These are phyloP conservation scores for Halcyon senegalensis DNA, from an alignment of 2,113 vertebrate species.

Conservation along the genomic window DNA sequence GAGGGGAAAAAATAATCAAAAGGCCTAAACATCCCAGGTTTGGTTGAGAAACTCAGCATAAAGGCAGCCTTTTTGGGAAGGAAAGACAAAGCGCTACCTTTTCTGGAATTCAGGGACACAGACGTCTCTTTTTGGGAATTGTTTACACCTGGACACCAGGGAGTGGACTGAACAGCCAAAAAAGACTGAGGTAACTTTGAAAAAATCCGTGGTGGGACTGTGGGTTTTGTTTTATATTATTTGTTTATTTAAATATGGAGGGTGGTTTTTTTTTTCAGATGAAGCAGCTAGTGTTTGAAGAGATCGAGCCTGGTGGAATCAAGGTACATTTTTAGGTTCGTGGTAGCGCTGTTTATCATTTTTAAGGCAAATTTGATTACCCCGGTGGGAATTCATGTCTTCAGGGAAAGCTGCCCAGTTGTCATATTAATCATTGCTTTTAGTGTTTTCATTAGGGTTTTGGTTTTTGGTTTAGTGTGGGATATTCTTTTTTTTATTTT, in stretches of 20 bases:
- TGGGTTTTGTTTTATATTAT: slow-evolving; percentile 68
- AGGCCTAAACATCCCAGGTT: background rate
- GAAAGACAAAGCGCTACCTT: slow-evolving; percentile 52
- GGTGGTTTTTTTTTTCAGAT: background rate
- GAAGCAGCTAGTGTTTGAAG: slow-evolving; percentile 63
- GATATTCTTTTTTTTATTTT: slow-evolving; percentile 37
- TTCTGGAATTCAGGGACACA: slow-evolving; percentile 58
- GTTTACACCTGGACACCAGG: slow-evolving; percentile 69
- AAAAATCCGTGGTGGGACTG: slow-evolving; percentile 29
- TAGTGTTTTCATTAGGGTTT: slow-evolving; percentile 64
- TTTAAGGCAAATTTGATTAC: slow-evolving; percentile 59
- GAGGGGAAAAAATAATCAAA: slow-evolving; percentile 20
- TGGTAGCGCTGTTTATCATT: slow-evolving; percentile 56
- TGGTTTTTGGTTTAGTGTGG: slow-evolving; percentile 50
- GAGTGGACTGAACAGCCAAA: slow-evolving; percentile 57
- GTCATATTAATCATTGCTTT: slow-evolving; percentile 66
- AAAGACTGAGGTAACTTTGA: slow-evolving; percentile 65
- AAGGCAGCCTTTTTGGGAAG: slow-evolving; percentile 38
- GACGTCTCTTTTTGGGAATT: slow-evolving; percentile 68
- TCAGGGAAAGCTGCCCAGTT: slow-evolving; percentile 60
- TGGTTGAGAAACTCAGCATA: slow-evolving; percentile 3
- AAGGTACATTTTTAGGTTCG: slow-evolving; percentile 56
- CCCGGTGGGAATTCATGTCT: slow-evolving; percentile 55
- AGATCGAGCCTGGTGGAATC: slow-evolving; percentile 16
- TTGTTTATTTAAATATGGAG: slow-evolving; percentile 61